These are phyloP conservation scores for Pygmarrhopalites habei DNA, from an alignment of 1,140 invertebrate genomes.

Conservation along the genomic window DNA sequence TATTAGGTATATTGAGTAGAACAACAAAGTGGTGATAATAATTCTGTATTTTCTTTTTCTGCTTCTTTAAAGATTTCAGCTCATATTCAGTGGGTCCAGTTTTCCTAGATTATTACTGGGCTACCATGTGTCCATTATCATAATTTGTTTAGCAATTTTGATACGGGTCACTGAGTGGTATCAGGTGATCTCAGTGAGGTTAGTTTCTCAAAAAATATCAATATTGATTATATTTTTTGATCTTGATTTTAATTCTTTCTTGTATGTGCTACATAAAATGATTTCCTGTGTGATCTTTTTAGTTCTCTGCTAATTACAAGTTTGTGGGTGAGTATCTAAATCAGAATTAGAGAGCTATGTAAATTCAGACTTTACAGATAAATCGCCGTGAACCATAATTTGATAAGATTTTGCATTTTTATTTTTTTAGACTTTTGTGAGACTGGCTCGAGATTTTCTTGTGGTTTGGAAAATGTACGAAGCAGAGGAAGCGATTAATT, in stretches of 20 bases:
- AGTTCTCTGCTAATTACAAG: conserved; percentile 70
- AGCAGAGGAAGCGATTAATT: conserved; percentile 57
- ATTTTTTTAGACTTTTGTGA: conserved; percentile 85
- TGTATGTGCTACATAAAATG: no score
- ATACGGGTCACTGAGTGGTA: conserved; percentile 79
- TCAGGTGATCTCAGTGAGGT: conserved; percentile 80
- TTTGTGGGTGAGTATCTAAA: no score
- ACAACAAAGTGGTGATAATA: conserved; percentile 3
- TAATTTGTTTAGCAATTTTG: conserved; percentile 68
- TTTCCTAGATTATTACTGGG: conserved; percentile 59
- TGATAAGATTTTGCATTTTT: no score
- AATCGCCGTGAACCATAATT: no score
- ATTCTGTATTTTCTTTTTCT: conserved; percentile 27
- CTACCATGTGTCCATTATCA: conserved; percentile 63
- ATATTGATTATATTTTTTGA: no score
- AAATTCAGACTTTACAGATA: no score
- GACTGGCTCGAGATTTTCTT: conserved; percentile 75
- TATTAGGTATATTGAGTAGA: background rate
- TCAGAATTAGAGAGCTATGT: no score
- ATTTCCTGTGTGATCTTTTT: no score
- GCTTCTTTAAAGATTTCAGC: no score
- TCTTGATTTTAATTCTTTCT: no score
- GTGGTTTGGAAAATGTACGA: conserved; percentile 74
- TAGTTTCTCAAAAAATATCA: no score
- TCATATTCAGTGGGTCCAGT: conserved; percentile 79